Conservation (phyloP, 1,140 invertebrate species). For the Odontomachus brunneus region DNA sequence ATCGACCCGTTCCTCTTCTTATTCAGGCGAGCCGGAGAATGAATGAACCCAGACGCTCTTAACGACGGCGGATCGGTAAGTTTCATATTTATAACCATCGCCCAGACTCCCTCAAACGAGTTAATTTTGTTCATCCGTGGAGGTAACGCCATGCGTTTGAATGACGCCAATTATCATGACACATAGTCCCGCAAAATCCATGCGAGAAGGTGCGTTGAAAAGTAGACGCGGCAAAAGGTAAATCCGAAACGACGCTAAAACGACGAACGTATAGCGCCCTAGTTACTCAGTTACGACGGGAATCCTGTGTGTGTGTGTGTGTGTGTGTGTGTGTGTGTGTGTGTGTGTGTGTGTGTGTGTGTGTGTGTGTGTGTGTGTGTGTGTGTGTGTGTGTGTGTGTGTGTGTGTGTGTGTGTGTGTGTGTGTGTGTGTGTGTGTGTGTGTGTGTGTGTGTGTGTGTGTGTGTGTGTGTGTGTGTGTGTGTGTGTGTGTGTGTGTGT, state of each 20-base stretch:
- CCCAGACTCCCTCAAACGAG: slow-evolving; percentile 4
- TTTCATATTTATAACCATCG: slow-evolving; percentile 53
- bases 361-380: no score
- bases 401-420: no score
- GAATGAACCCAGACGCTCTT: slow-evolving; percentile 33
- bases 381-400: no score
- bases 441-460: no score
- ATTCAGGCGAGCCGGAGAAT: slow-evolving; percentile 37
- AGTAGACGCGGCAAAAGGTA: neutral
- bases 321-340: no score
- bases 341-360: no score
- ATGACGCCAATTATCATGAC: neutral
- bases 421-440: no score
- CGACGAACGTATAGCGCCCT: neutral
- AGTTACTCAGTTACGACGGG: no score
- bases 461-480: no score
- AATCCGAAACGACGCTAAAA: neutral
- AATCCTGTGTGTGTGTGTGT: neutral
- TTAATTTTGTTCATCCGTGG: slow-evolving; percentile 31
- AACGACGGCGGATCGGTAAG: slow-evolving; percentile 48
- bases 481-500: no score
- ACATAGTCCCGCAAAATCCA: neutral
- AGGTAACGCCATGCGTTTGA: neutral
- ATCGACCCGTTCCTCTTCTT: slow-evolving; percentile 52
- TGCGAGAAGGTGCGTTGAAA: neutral